Conservation (phyloP, 2,797 vertebrate genomes). For the Xenops minutus region DNA sequence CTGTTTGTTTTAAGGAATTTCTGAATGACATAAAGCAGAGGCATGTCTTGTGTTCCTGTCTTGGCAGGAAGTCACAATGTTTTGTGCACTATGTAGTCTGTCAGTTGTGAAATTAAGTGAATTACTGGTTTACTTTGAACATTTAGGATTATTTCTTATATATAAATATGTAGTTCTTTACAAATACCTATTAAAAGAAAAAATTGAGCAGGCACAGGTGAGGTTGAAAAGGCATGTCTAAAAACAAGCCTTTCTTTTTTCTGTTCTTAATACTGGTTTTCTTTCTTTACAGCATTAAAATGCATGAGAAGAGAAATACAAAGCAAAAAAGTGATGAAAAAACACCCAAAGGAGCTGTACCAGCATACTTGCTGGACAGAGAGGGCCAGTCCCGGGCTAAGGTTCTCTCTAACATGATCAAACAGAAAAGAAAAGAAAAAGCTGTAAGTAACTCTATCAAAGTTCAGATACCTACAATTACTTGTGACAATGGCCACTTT, state of each 20-base stretch:
- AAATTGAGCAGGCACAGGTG: background rate
- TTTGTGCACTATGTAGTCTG: background rate
- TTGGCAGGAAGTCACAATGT: background rate
- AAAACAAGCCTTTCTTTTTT: background rate
- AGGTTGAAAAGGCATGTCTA: background rate
- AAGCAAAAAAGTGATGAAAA: slow-evolving; percentile 96
- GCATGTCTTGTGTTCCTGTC: background rate
- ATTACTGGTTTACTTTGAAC: background rate
- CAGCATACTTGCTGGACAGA: slow-evolving; percentile 93
- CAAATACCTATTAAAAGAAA: background rate
- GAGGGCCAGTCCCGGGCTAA: slow-evolving; percentile 93
- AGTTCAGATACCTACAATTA: background rate
- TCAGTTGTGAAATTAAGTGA: background rate
- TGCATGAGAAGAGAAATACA: slow-evolving; percentile 96
- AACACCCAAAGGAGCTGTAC: slow-evolving; percentile 94
- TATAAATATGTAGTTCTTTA: background rate
- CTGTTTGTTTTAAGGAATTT: background rate
- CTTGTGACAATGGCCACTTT: accelerated
- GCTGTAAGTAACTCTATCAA: slow-evolving; percentile 82
- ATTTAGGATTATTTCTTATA: background rate
- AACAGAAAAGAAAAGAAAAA: slow-evolving; percentile 98
- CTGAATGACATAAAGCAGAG: background rate
- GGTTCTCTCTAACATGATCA: slow-evolving; percentile 99
- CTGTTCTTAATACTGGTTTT: background rate
- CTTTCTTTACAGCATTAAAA: slow-evolving; percentile 86